phyloP scores from a whole-genome alignment of 2,888 invertebrate genomes.

The Resseliella maxima region DNA sequence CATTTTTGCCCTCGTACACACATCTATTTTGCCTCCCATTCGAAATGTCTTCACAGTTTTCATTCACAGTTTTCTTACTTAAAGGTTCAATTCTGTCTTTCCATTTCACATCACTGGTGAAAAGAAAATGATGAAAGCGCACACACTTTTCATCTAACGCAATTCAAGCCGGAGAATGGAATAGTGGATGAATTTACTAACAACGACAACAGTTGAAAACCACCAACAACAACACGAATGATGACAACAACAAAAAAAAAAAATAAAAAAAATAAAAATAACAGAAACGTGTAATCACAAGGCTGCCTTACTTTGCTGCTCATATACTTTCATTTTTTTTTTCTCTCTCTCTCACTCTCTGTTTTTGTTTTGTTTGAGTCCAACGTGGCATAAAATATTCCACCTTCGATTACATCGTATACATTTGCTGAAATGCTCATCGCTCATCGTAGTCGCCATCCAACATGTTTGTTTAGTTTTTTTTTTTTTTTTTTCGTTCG shows the following conservation, averaged over 20 bases:
- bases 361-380: too few relatives aligned
- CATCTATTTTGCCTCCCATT: neutral
- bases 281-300: slow-evolving; percentile 23
- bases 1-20: neutral
- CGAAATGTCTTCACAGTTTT: neutral
- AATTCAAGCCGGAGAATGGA: neutral
- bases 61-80: slow-evolving; percentile 11
- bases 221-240: too few relatives aligned
- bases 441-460: slow-evolving; percentile 17
- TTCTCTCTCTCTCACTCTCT: neutral
- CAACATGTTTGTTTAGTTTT: slow-evolving; percentile 43
- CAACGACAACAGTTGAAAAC: too few relatives aligned
- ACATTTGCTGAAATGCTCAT: neutral
- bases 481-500: neutral
- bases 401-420: slow-evolving; percentile 36
- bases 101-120: slow-evolving; percentile 2
- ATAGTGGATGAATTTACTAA: neutral
- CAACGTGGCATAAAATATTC: slow-evolving; percentile 25
- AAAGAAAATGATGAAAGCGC: neutral
- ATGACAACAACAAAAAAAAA: neutral
- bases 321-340: neutral
- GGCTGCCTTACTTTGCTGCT: neutral
- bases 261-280: neutral
- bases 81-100: slow-evolving; percentile 3
- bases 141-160: neutral